phyloP scores from a whole-genome alignment of 35 echinoderm and acorn worm species.

The Heliocidaris erythrogramma region DNA sequence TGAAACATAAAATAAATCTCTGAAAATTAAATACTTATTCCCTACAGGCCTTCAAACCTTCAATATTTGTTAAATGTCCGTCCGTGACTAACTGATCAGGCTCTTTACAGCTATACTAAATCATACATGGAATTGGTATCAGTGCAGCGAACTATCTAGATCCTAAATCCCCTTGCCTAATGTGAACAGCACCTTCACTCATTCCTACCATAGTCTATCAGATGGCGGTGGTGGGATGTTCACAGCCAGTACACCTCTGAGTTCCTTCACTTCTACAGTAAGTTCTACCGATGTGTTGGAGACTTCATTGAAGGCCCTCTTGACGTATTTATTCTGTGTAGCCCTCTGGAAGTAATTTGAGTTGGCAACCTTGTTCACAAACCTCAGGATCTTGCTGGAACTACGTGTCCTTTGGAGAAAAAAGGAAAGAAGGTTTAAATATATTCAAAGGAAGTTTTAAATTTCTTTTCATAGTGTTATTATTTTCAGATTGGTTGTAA shows the following conservation, averaged over 20 bases:
- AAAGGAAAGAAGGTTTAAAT: background rate
- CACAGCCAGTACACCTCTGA: conserved; percentile 74
- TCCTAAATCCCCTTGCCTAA: background rate
- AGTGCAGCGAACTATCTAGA: no score
- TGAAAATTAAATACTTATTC: no score
- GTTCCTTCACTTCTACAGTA: conserved; percentile 88
- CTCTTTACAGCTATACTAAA: no score
- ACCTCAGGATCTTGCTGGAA: conserved; percentile 79
- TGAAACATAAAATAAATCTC: no score
- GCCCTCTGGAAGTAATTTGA: conserved; percentile 96
- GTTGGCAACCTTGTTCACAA: conserved; percentile 89
- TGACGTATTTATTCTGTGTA: conserved; percentile 91
- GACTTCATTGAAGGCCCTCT: conserved; percentile 87
- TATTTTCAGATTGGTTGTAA: no score
- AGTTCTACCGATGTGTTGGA: conserved; percentile 87
- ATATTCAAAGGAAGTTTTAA: background rate
- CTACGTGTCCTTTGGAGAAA: conserved; percentile 34
- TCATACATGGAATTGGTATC: no score
- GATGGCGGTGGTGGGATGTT: conserved; percentile 96
- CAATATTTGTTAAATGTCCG: no score
- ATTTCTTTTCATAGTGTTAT: no score
- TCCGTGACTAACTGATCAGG: no score
- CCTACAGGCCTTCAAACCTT: no score
- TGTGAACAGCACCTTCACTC: background rate
- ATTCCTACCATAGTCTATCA: conserved; percentile 90